Conservation (phyloP, 2,888 invertebrate genomes). For the Eristalinus aeneus region DNA sequence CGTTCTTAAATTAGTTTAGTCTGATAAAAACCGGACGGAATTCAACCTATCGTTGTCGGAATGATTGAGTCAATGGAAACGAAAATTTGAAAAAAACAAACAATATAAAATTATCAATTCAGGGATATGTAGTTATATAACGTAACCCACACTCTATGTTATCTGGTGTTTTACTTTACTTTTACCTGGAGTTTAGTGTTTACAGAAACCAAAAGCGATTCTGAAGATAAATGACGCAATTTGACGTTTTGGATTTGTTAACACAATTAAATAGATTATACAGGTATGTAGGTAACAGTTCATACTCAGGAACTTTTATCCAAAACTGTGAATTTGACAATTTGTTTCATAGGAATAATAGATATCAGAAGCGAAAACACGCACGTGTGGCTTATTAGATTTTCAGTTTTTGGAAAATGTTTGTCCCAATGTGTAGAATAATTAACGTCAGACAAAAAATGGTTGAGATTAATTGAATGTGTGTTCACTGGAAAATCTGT, state of each 20-base stretch:
- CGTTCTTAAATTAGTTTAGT: neutral
- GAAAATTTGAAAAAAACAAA: neutral
- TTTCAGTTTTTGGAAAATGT: neutral
- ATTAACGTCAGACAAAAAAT: neutral
- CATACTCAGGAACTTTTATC: neutral
- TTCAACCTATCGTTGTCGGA: neutral
- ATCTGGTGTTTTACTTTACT: neutral
- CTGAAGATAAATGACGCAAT: constrained; percentile 40
- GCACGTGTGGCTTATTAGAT: neutral
- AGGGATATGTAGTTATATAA: neutral
- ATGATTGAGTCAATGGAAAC: neutral
- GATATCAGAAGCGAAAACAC: neutral
- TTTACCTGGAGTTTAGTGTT: neutral
- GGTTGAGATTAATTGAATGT: neutral
- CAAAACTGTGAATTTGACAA: neutral
- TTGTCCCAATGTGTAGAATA: neutral
- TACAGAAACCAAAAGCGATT: constrained; percentile 15
- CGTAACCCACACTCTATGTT: neutral
- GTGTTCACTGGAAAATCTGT: neutral
- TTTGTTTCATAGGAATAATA: constrained; percentile 4
- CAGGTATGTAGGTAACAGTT: constrained; percentile 24
- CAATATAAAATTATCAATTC: neutral
- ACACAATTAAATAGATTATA: constrained; percentile 43
- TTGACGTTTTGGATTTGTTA: constrained; percentile 46
- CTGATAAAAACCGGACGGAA: neutral